Evolutionary conservation across 2,797 vertebrate genomes (phyloP).

Genomic region (Pelochelys cantorii): DNA sequence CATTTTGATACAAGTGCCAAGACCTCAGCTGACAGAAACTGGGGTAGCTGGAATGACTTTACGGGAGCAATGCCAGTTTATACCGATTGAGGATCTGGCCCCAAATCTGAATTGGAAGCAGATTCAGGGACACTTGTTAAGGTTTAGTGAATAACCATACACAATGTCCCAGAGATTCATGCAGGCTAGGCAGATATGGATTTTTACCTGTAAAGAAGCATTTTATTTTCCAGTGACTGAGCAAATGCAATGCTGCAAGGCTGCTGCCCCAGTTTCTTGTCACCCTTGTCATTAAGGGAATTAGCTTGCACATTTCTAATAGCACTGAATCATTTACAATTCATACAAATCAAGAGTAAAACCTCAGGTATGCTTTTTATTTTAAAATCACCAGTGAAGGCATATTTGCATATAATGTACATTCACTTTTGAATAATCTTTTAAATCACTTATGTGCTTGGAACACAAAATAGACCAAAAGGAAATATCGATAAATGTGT

Average conservation of each 20-base stretch:
- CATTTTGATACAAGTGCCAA: not conserved
- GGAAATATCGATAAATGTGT: constrained; percentile 12
- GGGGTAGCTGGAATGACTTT: not conserved
- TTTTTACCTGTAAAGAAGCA: constrained; percentile 32
- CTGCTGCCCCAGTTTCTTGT: not conserved
- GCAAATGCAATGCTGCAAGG: not conserved
- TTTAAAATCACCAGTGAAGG: constrained; percentile 27
- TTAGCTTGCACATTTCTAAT: constrained; percentile 20
- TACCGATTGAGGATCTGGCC: not conserved
- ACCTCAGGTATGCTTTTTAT: not conserved
- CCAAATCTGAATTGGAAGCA: not conserved
- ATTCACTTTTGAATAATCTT: constrained; percentile 25
- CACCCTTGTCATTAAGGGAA: not conserved
- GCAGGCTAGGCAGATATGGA: not conserved
- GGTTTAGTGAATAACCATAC: not conserved
- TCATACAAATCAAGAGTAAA: not conserved
- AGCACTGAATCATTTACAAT: constrained; percentile 28
- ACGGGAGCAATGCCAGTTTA: not conserved
- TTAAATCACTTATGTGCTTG: not conserved
- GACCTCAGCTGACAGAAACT: not conserved
- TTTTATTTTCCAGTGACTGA: constrained; percentile 12
- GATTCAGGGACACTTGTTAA: not conserved
- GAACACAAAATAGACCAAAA: constrained; percentile 29
- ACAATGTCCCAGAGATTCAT: not conserved
- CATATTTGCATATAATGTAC: constrained; percentile 2